A percentile compares a stretch with the other conserved stretches of the same genome.
These are phyloP conservation scores for Apotomis turbidana DNA, from an alignment of 2,888 invertebrate species.

Conservation along the genomic window DNA sequence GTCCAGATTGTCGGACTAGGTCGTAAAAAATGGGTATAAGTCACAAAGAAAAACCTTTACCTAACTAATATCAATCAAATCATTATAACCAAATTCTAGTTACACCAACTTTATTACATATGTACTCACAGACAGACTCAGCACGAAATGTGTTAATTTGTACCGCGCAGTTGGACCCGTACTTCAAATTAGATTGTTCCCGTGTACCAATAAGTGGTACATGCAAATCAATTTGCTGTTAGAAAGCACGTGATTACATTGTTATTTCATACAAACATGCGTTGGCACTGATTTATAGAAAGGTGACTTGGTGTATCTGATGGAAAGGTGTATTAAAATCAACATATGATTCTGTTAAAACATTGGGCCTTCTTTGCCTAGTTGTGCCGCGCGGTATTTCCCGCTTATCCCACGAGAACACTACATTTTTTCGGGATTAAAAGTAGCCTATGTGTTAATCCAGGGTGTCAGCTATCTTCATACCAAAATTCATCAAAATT, in stretches of 20 bases:
- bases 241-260: conserved; percentile 50
- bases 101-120: neutral
- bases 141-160: conserved; percentile 65
- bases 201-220: conserved; percentile 67
- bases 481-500: too few species aligned
- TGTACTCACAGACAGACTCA: conserved; percentile 16
- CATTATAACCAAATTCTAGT: neutral
- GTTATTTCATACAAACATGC: conserved; percentile 39
- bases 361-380: too few species aligned
- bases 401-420: too few species aligned
- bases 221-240: conserved; percentile 55
- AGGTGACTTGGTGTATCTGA: neutral
- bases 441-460: too few species aligned
- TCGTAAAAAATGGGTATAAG: too few species aligned
- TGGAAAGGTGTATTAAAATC: too few species aligned
- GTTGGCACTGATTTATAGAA: conserved; percentile 3
- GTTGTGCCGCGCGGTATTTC: too few species aligned
- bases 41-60: too few species aligned
- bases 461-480: too few species aligned
- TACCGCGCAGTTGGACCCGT: conserved; percentile 55
- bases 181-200: conserved; percentile 62
- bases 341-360: too few species aligned
- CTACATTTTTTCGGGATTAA: too few species aligned
- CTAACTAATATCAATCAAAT: neutral
- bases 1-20: too few species aligned